phyloP scores from a whole-genome alignment of 1,140 invertebrate genomes.

The Sesamia nonagrioides region DNA sequence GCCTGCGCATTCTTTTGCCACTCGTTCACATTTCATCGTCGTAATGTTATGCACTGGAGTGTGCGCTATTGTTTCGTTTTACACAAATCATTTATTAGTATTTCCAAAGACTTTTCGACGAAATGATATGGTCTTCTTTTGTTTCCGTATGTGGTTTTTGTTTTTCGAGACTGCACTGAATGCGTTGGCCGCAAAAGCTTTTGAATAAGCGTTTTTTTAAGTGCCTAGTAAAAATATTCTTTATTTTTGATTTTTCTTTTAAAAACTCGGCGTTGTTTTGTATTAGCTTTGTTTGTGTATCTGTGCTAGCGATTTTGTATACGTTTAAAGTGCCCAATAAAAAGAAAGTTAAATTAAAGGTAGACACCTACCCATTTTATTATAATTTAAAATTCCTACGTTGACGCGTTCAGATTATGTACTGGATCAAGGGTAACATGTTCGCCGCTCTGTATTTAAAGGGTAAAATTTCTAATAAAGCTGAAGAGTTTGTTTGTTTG shows the following conservation, averaged over 20 bases:
- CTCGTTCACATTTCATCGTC: conserved; percentile 21
- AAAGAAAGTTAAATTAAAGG: too few species aligned
- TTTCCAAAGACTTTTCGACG: conserved; percentile 20
- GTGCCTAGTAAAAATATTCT: background rate
- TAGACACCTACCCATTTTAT: too few species aligned
- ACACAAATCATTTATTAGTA: conserved; percentile 11
- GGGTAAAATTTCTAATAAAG: too few species aligned
- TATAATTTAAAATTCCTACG: too few species aligned
- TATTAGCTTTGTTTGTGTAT: background rate
- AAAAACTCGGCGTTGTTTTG: too few species aligned
- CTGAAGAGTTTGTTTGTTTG: too few species aligned
- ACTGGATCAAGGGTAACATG: too few species aligned
- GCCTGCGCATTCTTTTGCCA: conserved; percentile 36
- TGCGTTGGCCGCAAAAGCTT: conserved; percentile 14
- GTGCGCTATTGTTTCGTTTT: conserved; percentile 36
- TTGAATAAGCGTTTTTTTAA: background rate
- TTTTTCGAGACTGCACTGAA: conserved; percentile 6
- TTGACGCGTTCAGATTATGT: too few species aligned
- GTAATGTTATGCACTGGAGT: conserved; percentile 34
- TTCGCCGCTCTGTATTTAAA: too few species aligned
- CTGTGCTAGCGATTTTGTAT: background rate
- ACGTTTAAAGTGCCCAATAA: too few species aligned
- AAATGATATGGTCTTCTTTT: background rate
- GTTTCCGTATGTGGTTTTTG: background rate
- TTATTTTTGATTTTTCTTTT: too few species aligned